Evolutionary conservation across 2,888 invertebrate species (phyloP).

Genomic region (Troilus luridus): DNA sequence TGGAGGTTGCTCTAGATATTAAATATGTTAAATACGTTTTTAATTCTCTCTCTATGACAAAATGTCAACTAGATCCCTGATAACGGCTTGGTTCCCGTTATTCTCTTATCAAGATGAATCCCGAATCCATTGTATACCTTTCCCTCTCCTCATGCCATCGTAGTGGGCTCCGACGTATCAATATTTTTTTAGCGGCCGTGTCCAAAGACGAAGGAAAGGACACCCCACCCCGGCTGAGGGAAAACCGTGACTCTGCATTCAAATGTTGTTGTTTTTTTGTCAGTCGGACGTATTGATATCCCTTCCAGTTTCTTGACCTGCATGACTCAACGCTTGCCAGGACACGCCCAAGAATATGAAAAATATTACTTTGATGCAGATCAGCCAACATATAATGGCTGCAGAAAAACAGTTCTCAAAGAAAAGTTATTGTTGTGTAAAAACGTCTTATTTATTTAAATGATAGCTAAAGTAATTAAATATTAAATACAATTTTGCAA

Average conservation of each 20-base stretch:
- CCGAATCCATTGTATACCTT: not conserved
- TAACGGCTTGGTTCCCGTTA: not conserved
- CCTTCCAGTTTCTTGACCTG: constrained; percentile 14
- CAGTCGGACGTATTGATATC: not conserved
- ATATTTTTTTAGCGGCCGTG: constrained; percentile 24
- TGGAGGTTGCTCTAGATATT: no score
- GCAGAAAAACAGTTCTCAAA: not conserved
- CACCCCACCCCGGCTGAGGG: not conserved
- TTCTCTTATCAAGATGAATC: not conserved
- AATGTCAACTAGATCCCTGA: not conserved
- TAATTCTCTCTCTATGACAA: not conserved
- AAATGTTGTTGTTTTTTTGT: not conserved
- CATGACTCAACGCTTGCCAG: constrained; percentile 12
- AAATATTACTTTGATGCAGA: not conserved
- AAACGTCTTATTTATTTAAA: not conserved
- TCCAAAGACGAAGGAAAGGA: not conserved
- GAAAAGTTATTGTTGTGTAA: not conserved
- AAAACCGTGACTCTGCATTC: constrained; percentile 27
- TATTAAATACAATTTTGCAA: not conserved
- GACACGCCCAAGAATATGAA: not conserved
- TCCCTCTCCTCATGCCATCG: not conserved
- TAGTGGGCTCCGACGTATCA: not conserved
- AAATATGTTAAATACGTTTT: not conserved
- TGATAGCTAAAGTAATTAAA: not conserved
- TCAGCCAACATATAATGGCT: not conserved